A percentile compares a stretch with the other conserved stretches of the same genome.
Conservation (phyloP, 2,888 invertebrate species). For the Drosophila infuscata region DNA sequence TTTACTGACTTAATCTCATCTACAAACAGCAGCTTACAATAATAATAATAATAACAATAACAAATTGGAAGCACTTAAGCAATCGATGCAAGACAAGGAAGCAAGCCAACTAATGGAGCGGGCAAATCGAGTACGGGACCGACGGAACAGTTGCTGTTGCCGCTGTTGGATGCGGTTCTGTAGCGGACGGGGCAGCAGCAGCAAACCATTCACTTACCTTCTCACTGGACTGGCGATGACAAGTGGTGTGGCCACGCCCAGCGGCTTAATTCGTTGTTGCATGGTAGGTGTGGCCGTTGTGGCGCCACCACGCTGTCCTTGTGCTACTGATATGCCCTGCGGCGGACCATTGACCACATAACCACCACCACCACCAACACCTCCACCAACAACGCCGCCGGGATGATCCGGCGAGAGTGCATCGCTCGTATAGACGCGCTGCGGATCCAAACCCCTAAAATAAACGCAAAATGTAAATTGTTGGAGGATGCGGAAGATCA, state of each 20-base stretch:
- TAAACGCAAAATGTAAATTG: background rate
- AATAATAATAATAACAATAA: too few species aligned
- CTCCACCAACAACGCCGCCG: slow-evolving; percentile 58
- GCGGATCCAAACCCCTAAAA: slow-evolving; percentile 87
- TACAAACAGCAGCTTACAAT: too few species aligned
- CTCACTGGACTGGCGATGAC: slow-evolving; percentile 94
- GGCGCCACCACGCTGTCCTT: slow-evolving; percentile 85
- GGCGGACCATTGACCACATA: slow-evolving; percentile 63
- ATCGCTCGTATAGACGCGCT: slow-evolving; percentile 87
- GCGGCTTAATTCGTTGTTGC: slow-evolving; percentile 95
- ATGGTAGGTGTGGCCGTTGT: slow-evolving; percentile 90
- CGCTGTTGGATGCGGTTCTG: background rate
- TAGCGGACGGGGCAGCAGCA: background rate
- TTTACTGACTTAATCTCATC: background rate
- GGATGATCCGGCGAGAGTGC: slow-evolving; percentile 87
- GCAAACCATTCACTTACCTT: slow-evolving; percentile 89
- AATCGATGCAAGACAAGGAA: background rate
- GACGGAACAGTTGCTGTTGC: background rate
- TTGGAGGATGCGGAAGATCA: background rate
- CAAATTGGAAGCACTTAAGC: slow-evolving; percentile 1
- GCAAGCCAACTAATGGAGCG: slow-evolving; percentile 9
- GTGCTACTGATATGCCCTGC: slow-evolving; percentile 85
- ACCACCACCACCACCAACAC: slow-evolving; percentile 79
- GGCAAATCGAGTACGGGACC: background rate
- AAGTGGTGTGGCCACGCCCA: slow-evolving; percentile 95